Evolutionary conservation across 2,113 vertebrate species (phyloP), one percentile per base, ranked within the genome.

Genomic region (Arothron firmamentum): DNA sequence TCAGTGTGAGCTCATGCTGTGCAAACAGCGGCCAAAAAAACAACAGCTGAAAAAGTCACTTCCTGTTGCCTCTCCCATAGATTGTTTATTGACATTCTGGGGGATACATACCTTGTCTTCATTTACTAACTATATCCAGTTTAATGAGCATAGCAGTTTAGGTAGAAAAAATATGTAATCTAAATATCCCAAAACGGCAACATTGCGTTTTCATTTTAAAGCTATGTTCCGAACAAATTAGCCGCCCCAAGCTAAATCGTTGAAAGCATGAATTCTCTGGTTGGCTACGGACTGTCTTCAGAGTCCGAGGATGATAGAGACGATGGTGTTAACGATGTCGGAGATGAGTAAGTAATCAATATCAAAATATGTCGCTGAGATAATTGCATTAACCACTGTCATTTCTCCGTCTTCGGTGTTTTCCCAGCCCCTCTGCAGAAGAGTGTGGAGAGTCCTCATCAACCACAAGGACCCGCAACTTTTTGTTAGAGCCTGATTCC

Each of bases 231-330:
- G 9, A 38, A n/a, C 17, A 17, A 47, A n/a, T 47, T 47, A 47
- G 45, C 45, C 15, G 6, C 6, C 15, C 6, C 45, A 13, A 17
- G 18, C 23, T 3, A 49, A 49, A 8, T 18, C 18, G 8, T 17
- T 42, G 13, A 42, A 70, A 49, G 5, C 2, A 87, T 89, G 87
- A 86, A 84, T 63, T 85, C 88, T 13, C 80, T 92, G 31, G 90
- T 92, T 3, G 88, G 88, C 6, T 92, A 92, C 64, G 87, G 87
- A 34, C 54, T 87, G 21, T 92, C 90, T 3, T 92, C 91, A 0
- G 89, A 88, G 1, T 91, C 89, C 1, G 90, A 91, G 56, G 84
- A 85, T 4, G 90, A 90, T 41, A 83, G 59, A 13, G 88, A 85
- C 1, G 66, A 25, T 5, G 74, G 70, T 17, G 65, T n/a, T 23